A percentile compares a stretch with the other conserved stretches of the same genome.
These are phyloP conservation scores for Timema podura DNA, from an alignment of 2,888 invertebrate genomes.

Conservation along the genomic window DNA sequence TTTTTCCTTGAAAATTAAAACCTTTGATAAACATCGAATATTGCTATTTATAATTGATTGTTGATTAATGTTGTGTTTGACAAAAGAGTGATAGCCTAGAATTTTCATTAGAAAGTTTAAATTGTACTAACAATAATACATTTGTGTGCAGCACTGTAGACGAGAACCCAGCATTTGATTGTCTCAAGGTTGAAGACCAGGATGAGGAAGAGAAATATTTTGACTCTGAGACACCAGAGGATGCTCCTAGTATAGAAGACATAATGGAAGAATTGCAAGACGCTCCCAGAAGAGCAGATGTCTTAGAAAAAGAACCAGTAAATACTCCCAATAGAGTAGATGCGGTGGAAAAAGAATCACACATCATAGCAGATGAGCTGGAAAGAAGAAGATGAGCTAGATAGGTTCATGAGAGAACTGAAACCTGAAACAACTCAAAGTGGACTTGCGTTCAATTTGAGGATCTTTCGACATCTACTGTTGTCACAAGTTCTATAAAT, in stretches of 20 bases:
- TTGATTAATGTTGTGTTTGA: not conserved
- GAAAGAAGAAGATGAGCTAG: constrained; percentile 58
- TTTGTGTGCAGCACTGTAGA: constrained; percentile 60
- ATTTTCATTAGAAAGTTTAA: too few species aligned
- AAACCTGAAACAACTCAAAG: constrained; percentile 26
- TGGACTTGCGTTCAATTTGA: constrained; percentile 12
- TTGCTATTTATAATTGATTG: constrained; percentile 3
- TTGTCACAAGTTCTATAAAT: not conserved
- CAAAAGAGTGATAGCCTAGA: not conserved
- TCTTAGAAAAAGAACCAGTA: constrained; percentile 34
- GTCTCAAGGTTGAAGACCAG: constrained; percentile 63
- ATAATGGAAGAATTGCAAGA: not conserved
- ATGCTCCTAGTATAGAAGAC: constrained; percentile 32
- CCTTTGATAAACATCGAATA: not conserved
- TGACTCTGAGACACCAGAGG: constrained; percentile 72
- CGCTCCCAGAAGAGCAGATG: constrained; percentile 25
- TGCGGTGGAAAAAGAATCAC: not conserved
- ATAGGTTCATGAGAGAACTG: constrained; percentile 61
- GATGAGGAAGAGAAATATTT: constrained; percentile 91
- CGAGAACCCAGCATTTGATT: constrained; percentile 75
- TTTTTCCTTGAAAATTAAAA: constrained; percentile 17
- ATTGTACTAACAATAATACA: too few species aligned
- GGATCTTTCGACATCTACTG: not conserved
- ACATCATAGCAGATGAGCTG: constrained; percentile 29
- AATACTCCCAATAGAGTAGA: not conserved